These are phyloP conservation scores for Misgurnus mizolepis DNA, from an alignment of 2,113 vertebrate genomes.

Conservation along the genomic window DNA sequence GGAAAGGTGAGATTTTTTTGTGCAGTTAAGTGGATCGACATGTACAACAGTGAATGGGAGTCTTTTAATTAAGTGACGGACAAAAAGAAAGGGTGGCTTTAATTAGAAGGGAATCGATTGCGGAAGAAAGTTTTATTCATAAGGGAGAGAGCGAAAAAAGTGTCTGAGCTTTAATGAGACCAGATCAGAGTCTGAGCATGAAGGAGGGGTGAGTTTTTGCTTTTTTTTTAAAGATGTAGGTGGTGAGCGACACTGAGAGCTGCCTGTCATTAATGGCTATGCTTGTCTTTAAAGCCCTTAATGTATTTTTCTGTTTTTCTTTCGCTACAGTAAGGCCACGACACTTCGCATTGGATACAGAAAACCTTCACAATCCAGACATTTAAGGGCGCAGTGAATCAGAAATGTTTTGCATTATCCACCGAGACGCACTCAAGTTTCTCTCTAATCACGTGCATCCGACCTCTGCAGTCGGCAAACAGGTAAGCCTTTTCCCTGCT, in stretches of 20 bases:
- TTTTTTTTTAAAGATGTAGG: background rate
- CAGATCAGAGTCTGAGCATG: constrained; percentile 33
- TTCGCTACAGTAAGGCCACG: background rate
- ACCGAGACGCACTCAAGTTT: background rate
- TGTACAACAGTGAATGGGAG: constrained; percentile 66
- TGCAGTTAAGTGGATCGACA: constrained; percentile 56
- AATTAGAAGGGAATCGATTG: constrained; percentile 69
- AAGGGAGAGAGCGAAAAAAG: constrained; percentile 59
- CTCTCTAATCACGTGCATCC: constrained; percentile 4
- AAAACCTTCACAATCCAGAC: constrained; percentile 1
- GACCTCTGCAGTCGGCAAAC: background rate
- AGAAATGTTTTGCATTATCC: constrained; percentile 20
- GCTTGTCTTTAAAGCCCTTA: background rate
- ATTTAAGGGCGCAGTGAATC: constrained; percentile 1
- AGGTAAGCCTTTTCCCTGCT: background rate
- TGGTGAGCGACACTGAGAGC: constrained; percentile 16
- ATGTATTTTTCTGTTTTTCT: constrained; percentile 9
- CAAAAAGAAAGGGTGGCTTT: constrained; percentile 69
- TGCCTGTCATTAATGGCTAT: constrained; percentile 37
- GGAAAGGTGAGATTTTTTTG: constrained; percentile 64
- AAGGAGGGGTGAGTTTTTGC: constrained; percentile 13
- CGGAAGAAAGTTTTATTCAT: constrained; percentile 57
- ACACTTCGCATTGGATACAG: background rate
- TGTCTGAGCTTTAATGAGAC: constrained; percentile 66
- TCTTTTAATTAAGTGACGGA: constrained; percentile 76